Conservation (phyloP, 2,113 vertebrate species). For the Scatophagus argus region DNA sequence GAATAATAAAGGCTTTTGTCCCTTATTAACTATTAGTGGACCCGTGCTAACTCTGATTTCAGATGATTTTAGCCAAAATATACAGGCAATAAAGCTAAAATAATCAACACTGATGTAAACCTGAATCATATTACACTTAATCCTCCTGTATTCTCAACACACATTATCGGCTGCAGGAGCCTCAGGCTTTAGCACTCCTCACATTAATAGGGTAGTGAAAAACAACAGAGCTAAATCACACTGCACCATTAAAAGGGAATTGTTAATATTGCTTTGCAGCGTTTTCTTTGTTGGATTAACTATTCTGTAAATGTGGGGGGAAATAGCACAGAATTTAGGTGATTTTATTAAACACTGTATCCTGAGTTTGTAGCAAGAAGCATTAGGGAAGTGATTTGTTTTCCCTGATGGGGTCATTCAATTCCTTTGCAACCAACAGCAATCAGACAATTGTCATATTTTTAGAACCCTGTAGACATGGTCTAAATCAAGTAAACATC, state of each 20-base stretch:
- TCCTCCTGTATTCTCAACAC: background rate
- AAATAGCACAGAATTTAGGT: background rate
- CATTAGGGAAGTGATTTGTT: background rate
- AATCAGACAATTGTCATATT: background rate
- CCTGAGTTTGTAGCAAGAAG: background rate
- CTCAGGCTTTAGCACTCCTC: constrained; percentile 2
- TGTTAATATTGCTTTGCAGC: background rate
- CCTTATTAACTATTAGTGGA: too few relatives aligned
- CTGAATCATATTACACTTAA: constrained; percentile 9
- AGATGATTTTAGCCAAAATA: background rate
- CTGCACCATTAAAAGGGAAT: background rate
- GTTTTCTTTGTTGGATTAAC: too few relatives aligned
- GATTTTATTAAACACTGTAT: background rate
- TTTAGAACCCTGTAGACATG: background rate
- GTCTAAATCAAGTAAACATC: background rate
- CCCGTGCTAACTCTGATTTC: background rate
- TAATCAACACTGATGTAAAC: background rate
- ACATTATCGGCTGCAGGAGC: background rate
- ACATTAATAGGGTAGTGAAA: constrained; percentile 11
- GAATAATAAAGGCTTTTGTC: background rate
- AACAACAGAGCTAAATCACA: background rate
- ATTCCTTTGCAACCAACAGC: background rate
- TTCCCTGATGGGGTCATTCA: background rate
- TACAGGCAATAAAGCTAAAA: constrained; percentile 2
- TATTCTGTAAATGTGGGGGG: too few relatives aligned